phyloP scores from a whole-genome alignment of 2,888 invertebrate species.

The Suillia variegata region DNA sequence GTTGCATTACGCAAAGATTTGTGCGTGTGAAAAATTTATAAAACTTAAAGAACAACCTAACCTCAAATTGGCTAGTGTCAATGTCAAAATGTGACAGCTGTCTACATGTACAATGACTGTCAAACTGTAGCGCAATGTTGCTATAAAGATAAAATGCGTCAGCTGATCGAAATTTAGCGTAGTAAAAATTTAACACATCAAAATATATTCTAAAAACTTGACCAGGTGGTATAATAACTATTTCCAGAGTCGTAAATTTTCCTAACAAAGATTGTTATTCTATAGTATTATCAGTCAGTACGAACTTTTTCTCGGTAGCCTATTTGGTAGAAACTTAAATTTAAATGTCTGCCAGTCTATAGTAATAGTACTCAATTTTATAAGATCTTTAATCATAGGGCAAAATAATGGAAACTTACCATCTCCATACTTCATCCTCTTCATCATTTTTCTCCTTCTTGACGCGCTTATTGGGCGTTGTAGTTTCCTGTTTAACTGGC shows the following conservation, averaged over 20 bases:
- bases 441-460: slow-evolving; percentile 78
- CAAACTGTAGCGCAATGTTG: slow-evolving; percentile 15
- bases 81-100: slow-evolving; percentile 19
- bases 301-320: too few relatives aligned
- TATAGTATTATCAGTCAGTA: too few relatives aligned
- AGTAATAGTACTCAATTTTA: not conserved
- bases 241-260: too few relatives aligned
- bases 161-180: too few relatives aligned
- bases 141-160: too few relatives aligned
- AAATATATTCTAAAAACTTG: too few relatives aligned
- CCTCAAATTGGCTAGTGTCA: slow-evolving; percentile 24
- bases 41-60: slow-evolving; percentile 20
- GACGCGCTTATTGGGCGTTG: slow-evolving; percentile 63
- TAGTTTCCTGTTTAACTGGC: slow-evolving; percentile 38
- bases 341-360: too few relatives aligned
- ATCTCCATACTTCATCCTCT: slow-evolving; percentile 87
- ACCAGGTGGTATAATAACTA: too few relatives aligned
- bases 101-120: slow-evolving; percentile 5
- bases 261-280: too few relatives aligned
- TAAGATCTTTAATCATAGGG: not conserved
- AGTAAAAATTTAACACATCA: too few relatives aligned
- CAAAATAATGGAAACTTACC: slow-evolving; percentile 66
- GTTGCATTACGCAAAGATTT: slow-evolving; percentile 31
- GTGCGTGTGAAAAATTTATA: not conserved
- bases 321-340: too few relatives aligned